phyloP scores from a whole-genome alignment of 1,140 invertebrate species.

The Palaemon carinicauda region DNA sequence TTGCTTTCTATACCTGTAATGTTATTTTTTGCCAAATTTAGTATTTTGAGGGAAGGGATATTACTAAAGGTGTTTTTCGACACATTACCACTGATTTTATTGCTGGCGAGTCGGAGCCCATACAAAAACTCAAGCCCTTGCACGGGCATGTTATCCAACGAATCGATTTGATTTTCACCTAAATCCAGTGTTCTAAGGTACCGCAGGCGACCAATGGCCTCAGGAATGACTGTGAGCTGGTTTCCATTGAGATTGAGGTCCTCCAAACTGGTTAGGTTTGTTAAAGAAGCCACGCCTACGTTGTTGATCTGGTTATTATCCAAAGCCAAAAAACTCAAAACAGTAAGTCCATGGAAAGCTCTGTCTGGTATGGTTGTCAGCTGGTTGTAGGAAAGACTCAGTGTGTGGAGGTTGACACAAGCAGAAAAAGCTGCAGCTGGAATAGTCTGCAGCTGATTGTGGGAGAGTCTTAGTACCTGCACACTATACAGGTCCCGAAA shows the following conservation, averaged over 20 bases:
- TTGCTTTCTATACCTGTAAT: slow-evolving; percentile 75
- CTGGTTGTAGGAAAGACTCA: slow-evolving; percentile 81
- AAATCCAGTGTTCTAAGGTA: slow-evolving; percentile 81
- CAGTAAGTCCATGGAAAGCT: slow-evolving; percentile 80
- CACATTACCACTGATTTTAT: slow-evolving; percentile 82
- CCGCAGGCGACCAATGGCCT: slow-evolving; percentile 77
- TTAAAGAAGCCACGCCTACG: slow-evolving; percentile 81
- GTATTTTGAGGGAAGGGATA: slow-evolving; percentile 81
- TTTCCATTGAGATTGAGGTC: slow-evolving; percentile 87
- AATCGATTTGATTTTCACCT: slow-evolving; percentile 80
- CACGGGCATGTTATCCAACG: slow-evolving; percentile 80
- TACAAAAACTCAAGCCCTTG: slow-evolving; percentile 80
- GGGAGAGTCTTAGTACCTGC: slow-evolving; percentile 81
- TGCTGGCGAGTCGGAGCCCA: slow-evolving; percentile 86
- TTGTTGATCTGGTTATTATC: slow-evolving; percentile 81
- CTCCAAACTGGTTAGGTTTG: slow-evolving; percentile 76
- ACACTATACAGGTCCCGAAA: slow-evolving; percentile 83
- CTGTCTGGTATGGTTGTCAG: slow-evolving; percentile 79
- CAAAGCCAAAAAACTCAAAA: slow-evolving; percentile 78
- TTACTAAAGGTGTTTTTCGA: slow-evolving; percentile 82
- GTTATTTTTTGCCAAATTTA: slow-evolving; percentile 88
- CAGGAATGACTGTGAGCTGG: slow-evolving; percentile 76
- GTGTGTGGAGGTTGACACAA: slow-evolving; percentile 83
- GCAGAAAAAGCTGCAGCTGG: slow-evolving; percentile 81
- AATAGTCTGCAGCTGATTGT: slow-evolving; percentile 81